phyloP scores from a whole-genome alignment of 1,140 invertebrate genomes.

The Drosophila auraria region DNA sequence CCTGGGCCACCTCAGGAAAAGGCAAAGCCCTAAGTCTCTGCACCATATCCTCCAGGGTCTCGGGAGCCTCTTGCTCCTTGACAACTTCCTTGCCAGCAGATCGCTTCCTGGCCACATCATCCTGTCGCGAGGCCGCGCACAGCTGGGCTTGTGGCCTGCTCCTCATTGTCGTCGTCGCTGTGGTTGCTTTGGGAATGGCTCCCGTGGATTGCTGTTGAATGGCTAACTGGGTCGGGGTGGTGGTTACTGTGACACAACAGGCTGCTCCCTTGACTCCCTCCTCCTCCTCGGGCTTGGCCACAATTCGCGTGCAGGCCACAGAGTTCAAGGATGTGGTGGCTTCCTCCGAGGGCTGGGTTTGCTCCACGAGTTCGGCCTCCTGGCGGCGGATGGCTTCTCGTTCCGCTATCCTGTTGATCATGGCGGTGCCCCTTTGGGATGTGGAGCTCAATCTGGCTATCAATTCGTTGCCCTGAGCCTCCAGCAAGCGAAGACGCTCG shows the following conservation, averaged over 20 bases:
- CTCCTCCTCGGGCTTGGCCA: conserved; percentile 39
- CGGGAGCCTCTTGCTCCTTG: conserved; percentile 18
- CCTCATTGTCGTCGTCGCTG: conserved; percentile 13
- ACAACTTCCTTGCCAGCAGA: conserved; percentile 16
- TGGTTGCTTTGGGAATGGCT: conserved; percentile 66
- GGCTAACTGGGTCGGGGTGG: conserved; percentile 68
- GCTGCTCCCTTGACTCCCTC: conserved; percentile 40
- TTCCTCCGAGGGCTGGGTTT: conserved; percentile 37
- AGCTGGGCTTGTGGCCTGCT: conserved; percentile 52
- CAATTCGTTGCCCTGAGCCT: conserved; percentile 89
- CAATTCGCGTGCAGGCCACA: conserved; percentile 62
- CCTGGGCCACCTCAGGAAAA: conserved; percentile 38
- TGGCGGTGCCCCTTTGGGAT: conserved; percentile 84
- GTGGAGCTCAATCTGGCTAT: conserved; percentile 87
- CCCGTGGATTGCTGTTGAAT: conserved; percentile 61
- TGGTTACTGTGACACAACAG: conserved; percentile 68
- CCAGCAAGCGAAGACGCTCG: conserved; percentile 88
- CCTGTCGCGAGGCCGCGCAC: conserved; percentile 62
- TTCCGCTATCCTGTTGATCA: conserved; percentile 80
- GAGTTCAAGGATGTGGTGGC: conserved; percentile 45
- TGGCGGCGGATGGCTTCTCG: conserved; percentile 69
- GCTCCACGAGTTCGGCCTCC: conserved; percentile 65
- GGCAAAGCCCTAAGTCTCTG: conserved; percentile 63
- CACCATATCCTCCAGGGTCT: conserved; percentile 78
- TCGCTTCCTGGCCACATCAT: conserved; percentile 59